Evolutionary conservation across 1,140 invertebrate species (phyloP).

Genomic region (Drosophila tropicalis): DNA sequence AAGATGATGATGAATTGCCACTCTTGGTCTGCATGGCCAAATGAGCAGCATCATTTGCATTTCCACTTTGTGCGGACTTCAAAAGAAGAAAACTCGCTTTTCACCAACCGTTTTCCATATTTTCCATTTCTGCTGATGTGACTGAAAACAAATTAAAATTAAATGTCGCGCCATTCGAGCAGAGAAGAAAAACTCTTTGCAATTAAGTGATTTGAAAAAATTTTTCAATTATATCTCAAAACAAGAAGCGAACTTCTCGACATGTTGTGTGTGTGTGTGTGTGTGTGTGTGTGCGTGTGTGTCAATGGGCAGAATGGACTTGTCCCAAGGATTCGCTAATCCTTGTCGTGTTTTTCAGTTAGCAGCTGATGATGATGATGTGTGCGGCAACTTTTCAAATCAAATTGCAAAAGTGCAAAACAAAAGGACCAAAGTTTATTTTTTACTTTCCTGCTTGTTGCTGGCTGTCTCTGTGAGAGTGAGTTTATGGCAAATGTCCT

Average conservation of each 20-base stretch:
- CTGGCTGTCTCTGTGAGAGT: neutral
- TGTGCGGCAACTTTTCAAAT: conserved; percentile 17
- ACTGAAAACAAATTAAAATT: conserved; percentile 10
- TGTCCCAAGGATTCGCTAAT: conserved; percentile 24
- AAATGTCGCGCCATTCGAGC: conserved; percentile 4
- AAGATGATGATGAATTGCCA: neutral
- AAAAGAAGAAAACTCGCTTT: conserved; percentile 10
- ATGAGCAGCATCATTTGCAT: conserved; percentile 13
- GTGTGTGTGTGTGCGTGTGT: conserved; percentile 7
- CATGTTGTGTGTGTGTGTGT: neutral
- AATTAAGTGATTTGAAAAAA: conserved; percentile 19
- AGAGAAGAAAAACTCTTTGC: neutral
- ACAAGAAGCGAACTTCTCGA: conserved; percentile 2
- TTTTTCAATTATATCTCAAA: conserved; percentile 3
- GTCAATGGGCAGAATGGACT: neutral
- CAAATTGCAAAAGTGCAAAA: conserved; percentile 15
- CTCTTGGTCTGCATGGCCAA: neutral
- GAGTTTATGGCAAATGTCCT: conserved; percentile 46
- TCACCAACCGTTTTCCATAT: conserved; percentile 1
- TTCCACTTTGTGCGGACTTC: neutral
- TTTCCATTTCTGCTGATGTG: conserved; percentile 6
- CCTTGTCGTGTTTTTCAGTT: neutral
- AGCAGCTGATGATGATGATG: conserved; percentile 27
- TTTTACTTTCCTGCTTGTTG: neutral
- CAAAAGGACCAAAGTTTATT: neutral